Base-by-base conservation (phyloP, 2,113 vertebrate genomes). In the Antigone vipio region DNA sequence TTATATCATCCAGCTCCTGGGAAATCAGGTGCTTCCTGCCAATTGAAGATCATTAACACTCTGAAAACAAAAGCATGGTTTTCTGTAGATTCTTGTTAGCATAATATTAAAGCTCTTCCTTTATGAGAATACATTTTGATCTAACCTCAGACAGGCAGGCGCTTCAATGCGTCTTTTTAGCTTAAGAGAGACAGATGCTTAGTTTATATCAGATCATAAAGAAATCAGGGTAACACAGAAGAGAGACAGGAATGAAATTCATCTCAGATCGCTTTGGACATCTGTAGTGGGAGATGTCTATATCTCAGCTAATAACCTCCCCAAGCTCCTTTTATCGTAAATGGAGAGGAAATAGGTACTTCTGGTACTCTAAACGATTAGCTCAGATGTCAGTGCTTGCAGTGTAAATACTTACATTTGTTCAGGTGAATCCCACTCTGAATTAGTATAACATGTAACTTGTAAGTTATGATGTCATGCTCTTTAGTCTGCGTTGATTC, bases 21-120 rank as follows among this genome's bases (percentile, higher is more conserved):
- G 91, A 94, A 92, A 92, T 95, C 66, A 89, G 53, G 29, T 94
- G 66, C 23, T 96, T 95, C 77, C 63, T 89, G 74, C 47, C 66
- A 81, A 63, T 18, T 86, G 55, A 78, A 91, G 84, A 50, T 79
- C 73, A 97, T 96, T 93, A 91, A 82, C 81, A 76, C 32, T 69
- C 79, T 38, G 50, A 93, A 95, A 95, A 82, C 45, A 91, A 87
- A 62, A 84, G 91, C 45, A 11, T 74, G 58, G 23, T 50, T 82
- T 91, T 93, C 80, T 91, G 55, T 66, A 68, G 45, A 66, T 87
- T 75, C 38, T 82, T 91, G 32, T 85, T 72, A 93, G 49, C 42
- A 92, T 75, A 77, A 66, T 83, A n/a, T 62, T 85, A 73, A 63
- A 15, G 20, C 13, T 91, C 13, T 66, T 88, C 42, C 20, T 76